Evolutionary conservation across 2,113 vertebrate genomes (phyloP).

Genomic region (Poicephalus meyeri): DNA sequence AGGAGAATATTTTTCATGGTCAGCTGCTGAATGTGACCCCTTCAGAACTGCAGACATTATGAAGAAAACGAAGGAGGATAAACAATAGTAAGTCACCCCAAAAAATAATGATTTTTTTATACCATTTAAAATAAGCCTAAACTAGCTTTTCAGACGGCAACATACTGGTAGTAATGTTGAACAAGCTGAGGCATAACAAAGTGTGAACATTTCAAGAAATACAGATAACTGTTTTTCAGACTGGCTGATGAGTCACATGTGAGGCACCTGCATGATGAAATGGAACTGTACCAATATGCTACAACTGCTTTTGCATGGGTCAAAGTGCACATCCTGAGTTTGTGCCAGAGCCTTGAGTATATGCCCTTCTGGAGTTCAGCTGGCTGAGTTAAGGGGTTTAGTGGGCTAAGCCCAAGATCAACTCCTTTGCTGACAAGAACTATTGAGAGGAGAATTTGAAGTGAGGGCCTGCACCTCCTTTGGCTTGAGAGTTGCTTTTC

Average conservation of each 20-base stretch:
- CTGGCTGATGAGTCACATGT: background rate
- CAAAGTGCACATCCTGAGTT: background rate
- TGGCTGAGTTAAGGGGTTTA: background rate
- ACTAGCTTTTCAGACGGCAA: background rate
- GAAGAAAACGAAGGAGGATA: background rate
- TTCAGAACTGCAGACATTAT: background rate
- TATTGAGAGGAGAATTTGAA: background rate
- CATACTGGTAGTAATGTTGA: background rate
- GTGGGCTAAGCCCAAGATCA: background rate
- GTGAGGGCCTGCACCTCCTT: background rate
- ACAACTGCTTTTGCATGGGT: background rate
- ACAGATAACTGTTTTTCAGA: background rate
- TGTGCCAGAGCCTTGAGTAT: background rate
- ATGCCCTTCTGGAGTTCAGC: fast-evolving
- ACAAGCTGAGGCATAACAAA: background rate
- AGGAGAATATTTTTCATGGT: background rate
- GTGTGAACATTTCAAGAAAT: background rate
- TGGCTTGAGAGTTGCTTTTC: background rate
- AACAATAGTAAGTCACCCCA: background rate
- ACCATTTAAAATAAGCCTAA: background rate
- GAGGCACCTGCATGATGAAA: background rate
- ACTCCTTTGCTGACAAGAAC: background rate
- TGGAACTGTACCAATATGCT: background rate
- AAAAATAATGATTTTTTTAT: background rate
- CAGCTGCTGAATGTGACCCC: slow-evolving; percentile 2